Percentiles rank a stretch among this genome's conserved stretches.
phyloP scores from a whole-genome alignment of 2,888 invertebrate species.

The Ypsolopha scabrella region DNA sequence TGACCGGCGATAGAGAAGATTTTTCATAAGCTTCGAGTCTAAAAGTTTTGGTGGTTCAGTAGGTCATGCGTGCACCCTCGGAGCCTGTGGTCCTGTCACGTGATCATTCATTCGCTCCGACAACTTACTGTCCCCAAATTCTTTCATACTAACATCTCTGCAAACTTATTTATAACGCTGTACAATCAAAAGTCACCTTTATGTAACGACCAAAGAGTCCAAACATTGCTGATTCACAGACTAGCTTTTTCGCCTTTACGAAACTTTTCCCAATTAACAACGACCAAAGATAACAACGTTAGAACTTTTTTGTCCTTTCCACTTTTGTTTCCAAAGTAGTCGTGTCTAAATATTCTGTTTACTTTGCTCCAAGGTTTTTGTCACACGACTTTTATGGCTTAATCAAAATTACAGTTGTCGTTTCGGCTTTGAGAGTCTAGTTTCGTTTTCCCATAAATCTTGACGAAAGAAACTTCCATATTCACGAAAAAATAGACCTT shows the following conservation, averaged over 20 bases:
- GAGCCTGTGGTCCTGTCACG: slow-evolving; percentile 12
- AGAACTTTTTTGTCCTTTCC: slow-evolving; percentile 19
- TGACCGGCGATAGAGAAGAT: no score
- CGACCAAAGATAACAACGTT: slow-evolving; percentile 25
- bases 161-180: no score
- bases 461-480: no score
- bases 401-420: slow-evolving; percentile 1
- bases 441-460: no score
- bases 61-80: slow-evolving; percentile 33
- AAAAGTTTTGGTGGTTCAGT: slow-evolving; percentile 22
- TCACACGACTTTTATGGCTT: neutral
- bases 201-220: no score
- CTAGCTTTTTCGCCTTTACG: slow-evolving; percentile 5
- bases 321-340: slow-evolving; percentile 25
- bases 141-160: no score
- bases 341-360: slow-evolving; percentile 15
- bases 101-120: slow-evolving; percentile 17
- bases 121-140: no score
- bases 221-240: neutral
- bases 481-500: no score
- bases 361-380: neutral
- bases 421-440: no score
- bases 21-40: no score
- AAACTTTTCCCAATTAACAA: slow-evolving; percentile 33
- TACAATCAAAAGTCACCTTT: no score